Base-by-base conservation (phyloP, 2,113 vertebrate genomes). In the Gallinago jamesoni region DNA sequence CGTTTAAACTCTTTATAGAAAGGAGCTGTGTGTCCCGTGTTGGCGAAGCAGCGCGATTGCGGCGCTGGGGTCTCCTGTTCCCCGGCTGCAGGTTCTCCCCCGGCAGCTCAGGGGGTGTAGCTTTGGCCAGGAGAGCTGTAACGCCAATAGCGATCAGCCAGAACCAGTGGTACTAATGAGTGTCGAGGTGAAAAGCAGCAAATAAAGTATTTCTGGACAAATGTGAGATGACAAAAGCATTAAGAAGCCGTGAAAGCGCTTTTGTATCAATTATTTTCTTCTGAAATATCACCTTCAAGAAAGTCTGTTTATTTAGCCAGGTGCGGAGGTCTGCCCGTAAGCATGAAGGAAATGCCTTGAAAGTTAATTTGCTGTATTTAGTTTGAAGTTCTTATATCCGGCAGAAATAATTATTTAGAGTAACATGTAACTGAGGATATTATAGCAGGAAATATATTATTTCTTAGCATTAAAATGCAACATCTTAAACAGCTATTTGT, bases 391-490 rank as follows among this genome's bases (percentile, higher is more conserved):
- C 31, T 45, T 87, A 19, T 84, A 77, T 55, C 66, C 0, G 2
- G 67, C 93, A 86, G 55, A 83, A 83, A 31, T 78, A 80, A 91
- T 50, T 74, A 88, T 60, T 92, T 88, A 91, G 89, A 93, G 70
- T 81, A 76, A 92, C 37, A 23, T 94, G 75, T 94, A 95, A 93
- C 63, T 81, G 75, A 97, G 84, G 75, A 27, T 87, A 70, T 85
- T 81, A 64, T 78, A 96, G 74, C 77, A 91, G 70, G 90, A 96
- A 92, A 84, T 69, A 35, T 8, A 48, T 73, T 90, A 79, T 96
- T 96, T 87, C 81, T 83, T 96, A 91, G 80, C 92, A 90, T 87
- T 97, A 62, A 96, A 87, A 83, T 80, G 90, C 78, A 4, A 55
- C 83, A 90, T 86, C 89, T 90, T 88, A 93, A 89, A 72, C 79